Conservation (phyloP, 2,888 invertebrate genomes). For the Drosophila koepferae region DNA sequence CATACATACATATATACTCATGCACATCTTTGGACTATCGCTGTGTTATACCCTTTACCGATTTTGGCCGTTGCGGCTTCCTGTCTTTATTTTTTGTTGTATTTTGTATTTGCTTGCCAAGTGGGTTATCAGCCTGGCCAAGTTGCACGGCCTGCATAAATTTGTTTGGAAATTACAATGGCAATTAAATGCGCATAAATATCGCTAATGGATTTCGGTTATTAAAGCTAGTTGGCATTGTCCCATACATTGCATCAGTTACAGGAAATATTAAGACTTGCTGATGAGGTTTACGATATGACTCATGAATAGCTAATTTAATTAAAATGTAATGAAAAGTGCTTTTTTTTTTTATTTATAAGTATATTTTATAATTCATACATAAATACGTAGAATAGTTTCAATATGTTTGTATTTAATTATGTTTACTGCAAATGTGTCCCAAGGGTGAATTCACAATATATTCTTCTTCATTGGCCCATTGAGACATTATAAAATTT, state of each 20-base stretch:
- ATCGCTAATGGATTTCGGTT: constrained; percentile 58
- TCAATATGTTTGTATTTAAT: not conserved
- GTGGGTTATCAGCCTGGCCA: constrained; percentile 39
- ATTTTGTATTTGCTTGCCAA: constrained; percentile 28
- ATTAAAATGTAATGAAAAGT: constrained; percentile 12
- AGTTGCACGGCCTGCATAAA: constrained; percentile 57
- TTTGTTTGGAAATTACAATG: constrained; percentile 63
- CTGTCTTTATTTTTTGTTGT: constrained; percentile 46
- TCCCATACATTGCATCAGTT: constrained; percentile 1
- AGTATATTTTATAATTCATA: not conserved
- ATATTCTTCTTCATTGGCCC: not conserved
- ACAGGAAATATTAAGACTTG: constrained; percentile 29
- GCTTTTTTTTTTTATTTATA: not conserved
- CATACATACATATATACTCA: constrained; percentile 4
- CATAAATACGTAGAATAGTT: not conserved
- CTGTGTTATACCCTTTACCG: constrained; percentile 45
- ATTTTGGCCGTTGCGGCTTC: constrained; percentile 57
- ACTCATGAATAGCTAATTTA: constrained; percentile 2
- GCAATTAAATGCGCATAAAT: constrained; percentile 69
- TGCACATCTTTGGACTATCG: constrained; percentile 33
- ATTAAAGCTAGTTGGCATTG: constrained; percentile 22
- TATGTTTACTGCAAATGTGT: not conserved
- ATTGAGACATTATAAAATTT: not conserved
- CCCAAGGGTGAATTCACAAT: not conserved
- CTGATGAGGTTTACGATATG: constrained; percentile 9